Conservation (phyloP, 2,113 vertebrate genomes). For the Micromys minutus region DNA sequence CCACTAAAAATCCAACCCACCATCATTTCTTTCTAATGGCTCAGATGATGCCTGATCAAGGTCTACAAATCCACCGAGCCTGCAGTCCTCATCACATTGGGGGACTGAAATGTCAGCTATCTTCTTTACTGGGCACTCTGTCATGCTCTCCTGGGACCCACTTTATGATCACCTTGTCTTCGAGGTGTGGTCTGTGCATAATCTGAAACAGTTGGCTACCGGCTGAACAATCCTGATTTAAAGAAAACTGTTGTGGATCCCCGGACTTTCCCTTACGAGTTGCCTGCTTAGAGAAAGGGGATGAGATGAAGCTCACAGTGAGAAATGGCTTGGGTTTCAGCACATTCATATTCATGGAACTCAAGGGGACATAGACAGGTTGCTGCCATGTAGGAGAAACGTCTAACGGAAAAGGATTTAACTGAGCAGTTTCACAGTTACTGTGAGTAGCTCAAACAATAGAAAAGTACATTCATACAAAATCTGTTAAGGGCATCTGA, state of each 20-base stretch:
- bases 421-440: neutral
- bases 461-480: neutral
- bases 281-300: neutral
- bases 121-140: conserved; percentile 44
- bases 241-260: neutral
- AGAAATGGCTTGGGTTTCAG: conserved; percentile 39
- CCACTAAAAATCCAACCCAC: conserved; percentile 63
- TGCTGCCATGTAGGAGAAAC: neutral
- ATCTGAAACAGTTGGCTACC: conserved; percentile 49
- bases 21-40: conserved; percentile 72
- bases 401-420: neutral
- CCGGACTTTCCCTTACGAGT: neutral
- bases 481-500: neutral
- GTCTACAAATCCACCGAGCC: conserved; percentile 62
- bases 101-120: conserved; percentile 45
- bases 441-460: neutral
- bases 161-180: conserved; percentile 50
- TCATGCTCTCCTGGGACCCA: conserved; percentile 10
- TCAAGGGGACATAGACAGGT: neutral
- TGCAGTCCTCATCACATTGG: neutral
- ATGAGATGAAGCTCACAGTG: neutral
- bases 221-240: conserved; percentile 55
- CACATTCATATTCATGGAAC: neutral
- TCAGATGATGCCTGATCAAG: conserved; percentile 2
- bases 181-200: conserved; percentile 76